Evolutionary conservation across 2,888 invertebrate genomes (phyloP).

Genomic region (Uropetala carovei): DNA sequence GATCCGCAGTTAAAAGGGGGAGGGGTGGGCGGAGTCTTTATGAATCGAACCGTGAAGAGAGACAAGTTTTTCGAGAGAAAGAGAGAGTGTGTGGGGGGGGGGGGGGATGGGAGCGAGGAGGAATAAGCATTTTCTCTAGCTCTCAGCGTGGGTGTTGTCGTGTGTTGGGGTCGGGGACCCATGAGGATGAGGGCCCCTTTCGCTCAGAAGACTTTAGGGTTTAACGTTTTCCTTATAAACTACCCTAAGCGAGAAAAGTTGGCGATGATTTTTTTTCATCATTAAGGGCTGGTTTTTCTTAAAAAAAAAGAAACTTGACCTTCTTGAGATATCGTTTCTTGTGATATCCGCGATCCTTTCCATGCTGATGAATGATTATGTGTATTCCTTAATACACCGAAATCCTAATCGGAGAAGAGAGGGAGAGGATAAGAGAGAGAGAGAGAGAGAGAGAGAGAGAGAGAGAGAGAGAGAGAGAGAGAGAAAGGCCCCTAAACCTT

Average conservation of each 20-base stretch:
- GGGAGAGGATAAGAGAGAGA: no score
- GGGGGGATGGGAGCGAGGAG: not conserved
- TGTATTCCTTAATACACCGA: no score
- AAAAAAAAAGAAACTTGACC: no score
- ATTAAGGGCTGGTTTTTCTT: not conserved
- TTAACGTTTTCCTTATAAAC: not conserved
- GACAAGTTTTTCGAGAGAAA: conserved; percentile 38
- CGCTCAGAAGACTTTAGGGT: not conserved
- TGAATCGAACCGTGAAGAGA: conserved; percentile 55
- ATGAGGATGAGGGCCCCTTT: not conserved
- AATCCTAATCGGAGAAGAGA: no score
- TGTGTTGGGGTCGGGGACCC: not conserved
- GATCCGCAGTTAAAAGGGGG: not conserved
- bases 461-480: not conserved
- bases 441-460: no score
- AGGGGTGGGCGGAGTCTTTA: conserved; percentile 43
- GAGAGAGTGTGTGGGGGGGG: no score
- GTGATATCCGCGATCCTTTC: no score
- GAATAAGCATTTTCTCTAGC: not conserved
- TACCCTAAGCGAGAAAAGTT: not conserved
- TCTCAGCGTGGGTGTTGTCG: conserved; percentile 17
- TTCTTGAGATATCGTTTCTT: no score
- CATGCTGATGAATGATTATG: no score
- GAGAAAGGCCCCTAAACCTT: not conserved
- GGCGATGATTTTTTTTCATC: not conserved